phyloP scores from a whole-genome alignment of 2,888 invertebrate species.

The Meteorus colon region DNA sequence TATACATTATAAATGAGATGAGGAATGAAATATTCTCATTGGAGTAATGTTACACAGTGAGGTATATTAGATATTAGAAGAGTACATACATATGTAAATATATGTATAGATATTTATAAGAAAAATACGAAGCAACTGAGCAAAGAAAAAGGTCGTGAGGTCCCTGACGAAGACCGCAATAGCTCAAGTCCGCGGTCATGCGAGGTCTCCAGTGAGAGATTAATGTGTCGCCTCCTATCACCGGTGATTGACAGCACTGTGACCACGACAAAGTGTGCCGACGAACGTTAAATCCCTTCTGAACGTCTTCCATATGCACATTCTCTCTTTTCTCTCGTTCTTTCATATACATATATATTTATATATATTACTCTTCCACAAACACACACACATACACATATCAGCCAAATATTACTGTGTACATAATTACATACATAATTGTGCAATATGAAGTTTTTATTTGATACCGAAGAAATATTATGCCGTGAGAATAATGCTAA shows the following conservation, averaged over 20 bases:
- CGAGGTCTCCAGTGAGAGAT: slow-evolving; percentile 60
- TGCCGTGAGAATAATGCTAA: not conserved
- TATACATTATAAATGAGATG: slow-evolving; percentile 20
- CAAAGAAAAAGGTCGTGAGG: slow-evolving; percentile 55
- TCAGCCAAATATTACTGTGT: not conserved
- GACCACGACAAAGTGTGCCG: slow-evolving; percentile 72
- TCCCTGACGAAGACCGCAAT: slow-evolving; percentile 61
- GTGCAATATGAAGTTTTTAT: not conserved
- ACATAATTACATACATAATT: not conserved
- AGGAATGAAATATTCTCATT: not conserved
- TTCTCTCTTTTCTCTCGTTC: not conserved
- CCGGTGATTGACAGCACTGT: slow-evolving; percentile 70
- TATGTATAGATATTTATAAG: not conserved
- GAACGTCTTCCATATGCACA: slow-evolving; percentile 32
- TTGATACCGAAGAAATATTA: not conserved
- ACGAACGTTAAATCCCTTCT: slow-evolving; percentile 55
- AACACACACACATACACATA: not conserved
- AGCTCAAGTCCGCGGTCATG: slow-evolving; percentile 57
- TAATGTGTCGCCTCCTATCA: slow-evolving; percentile 72
- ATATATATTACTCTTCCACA: not conserved
- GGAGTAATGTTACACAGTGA: not conserved
- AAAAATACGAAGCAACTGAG: not conserved
- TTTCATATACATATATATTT: not conserved
- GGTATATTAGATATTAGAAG: not conserved
- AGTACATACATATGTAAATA: not conserved